Evolutionary conservation across 2,888 invertebrate species (phyloP), one percentile per base, ranked within the genome.

Genomic region (Polietes domitor): DNA sequence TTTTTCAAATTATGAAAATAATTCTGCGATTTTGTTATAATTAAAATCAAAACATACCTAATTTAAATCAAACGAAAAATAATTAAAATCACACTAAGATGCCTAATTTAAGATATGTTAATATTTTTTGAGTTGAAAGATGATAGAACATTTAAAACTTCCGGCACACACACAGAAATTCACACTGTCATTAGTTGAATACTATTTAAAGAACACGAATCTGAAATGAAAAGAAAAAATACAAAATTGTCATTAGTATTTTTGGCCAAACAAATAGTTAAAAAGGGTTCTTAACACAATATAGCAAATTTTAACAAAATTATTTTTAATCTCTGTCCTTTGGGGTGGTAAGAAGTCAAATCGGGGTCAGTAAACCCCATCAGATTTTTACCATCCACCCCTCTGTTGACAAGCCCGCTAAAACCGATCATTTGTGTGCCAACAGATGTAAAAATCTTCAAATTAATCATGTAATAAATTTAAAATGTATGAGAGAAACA

Each of bases 201-300:
- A 72, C 50, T 55, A 3, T 65, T 80, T 2, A 7, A 53, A 71
- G 58, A 77, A 41, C 58, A 76, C 65, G 37, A 61, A 81, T 70
- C 81, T 84, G 84, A 17, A 84, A 83, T 47, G 55, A 80, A 77
- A 84, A 5, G 28, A 55, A 83, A 74, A n/a, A 1, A 65, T 19
- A 65, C 37, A 63, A 17, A 63, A 2, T 24, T 58, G 15, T 15
- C 26, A 32, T 53, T 53, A 53, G 24, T 53, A 53, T 21, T 17
- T 47, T 47, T 9, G 5, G 10, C 12, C 12, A 15, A n/a, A 47
- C n/a, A 47, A 47, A 5, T 9, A 15, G 47, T 32, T 6, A 6
- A 32, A 32, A 32, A 32, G 32, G 9, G 32, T 9, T 32, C n/a
- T n/a, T n/a, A n/a, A n/a, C n/a, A n/a, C n/a, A n/a, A n/a, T n/a